Base-by-base conservation (phyloP, 2,113 vertebrate genomes). In the Anhinga anhinga region DNA sequence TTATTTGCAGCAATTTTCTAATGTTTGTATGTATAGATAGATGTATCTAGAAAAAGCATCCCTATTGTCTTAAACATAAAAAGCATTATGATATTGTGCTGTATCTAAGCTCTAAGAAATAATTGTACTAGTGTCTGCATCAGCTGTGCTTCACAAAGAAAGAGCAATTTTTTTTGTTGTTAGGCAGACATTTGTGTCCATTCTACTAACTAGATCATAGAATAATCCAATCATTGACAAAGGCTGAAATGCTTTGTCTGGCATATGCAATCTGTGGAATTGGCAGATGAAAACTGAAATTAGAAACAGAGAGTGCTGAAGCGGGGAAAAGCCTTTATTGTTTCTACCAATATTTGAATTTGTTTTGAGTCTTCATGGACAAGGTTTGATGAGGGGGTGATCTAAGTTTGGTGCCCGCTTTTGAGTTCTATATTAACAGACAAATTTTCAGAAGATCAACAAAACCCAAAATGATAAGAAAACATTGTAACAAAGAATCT, bases 181-280 rank as follows among this genome's bases (percentile, higher is more conserved):
- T 79, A 44, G 83, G 58, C 83, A 95, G 90, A 91, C 86, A 69
- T 97, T 93, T 96, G 76, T 95, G 88, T 93, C 94, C 91, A 92
- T 94, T 93, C 86, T 72, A 26, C 89, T 95, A 97, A 97, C 94
- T 82, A 93, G 93, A 97, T 97, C 95, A 97, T 44, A 58, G 83
- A 96, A 84, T 96, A 97, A 95, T 95, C 59, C 83, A 94, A 96
- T 96, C 88, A 96, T 53, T 67, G 95, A 23, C 79, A 92, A 70
- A 92, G 92, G 69, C 82, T 86, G 22, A 95, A 88, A 91, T 93
- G 91, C 85, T 94, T 93, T 95, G 92, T 85, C 89, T 93, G 80
- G 52, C 83, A 55, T 93, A 85, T 40, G 77, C 5, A 25, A 85
- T 93, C 73, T 94, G 77, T 91, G 84, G 94, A 82, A 61, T 22